A percentile compares a stretch with the other conserved stretches of the same genome.
These are phyloP conservation scores for Lepus americanus DNA, from an alignment of 2,113 vertebrate genomes.

Conservation along the genomic window DNA sequence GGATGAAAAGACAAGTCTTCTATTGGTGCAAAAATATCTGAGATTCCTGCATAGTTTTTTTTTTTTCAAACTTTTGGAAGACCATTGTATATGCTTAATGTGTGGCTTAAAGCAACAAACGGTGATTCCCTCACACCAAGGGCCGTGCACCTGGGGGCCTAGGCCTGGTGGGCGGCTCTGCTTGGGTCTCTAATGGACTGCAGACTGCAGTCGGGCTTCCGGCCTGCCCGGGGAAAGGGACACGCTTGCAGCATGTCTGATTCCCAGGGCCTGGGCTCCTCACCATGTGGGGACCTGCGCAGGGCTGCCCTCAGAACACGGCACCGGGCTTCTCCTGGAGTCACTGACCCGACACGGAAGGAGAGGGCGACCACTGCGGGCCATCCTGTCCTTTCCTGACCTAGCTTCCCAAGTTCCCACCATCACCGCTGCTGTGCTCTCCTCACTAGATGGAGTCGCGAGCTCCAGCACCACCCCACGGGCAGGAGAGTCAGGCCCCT, in stretches of 20 bases:
- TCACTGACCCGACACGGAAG: not conserved
- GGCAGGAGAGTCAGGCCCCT: not conserved
- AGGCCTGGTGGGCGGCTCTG: not conserved
- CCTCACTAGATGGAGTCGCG: not conserved
- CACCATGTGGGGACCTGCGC: not conserved
- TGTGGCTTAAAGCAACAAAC: not conserved
- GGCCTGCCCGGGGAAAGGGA: not conserved
- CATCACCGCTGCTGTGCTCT: not conserved
- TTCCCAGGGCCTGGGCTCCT: not conserved
- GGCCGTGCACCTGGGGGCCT: too few species aligned
- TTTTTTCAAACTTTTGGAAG: too few species aligned
- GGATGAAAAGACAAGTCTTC: too few species aligned
- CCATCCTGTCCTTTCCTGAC: not conserved
- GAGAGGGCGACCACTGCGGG: not conserved
- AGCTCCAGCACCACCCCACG: not conserved
- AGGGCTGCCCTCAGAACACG: not conserved
- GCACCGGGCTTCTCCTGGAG: not conserved
- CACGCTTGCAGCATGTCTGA: not conserved
- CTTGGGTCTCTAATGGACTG: not conserved
- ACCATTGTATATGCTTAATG: too few species aligned
- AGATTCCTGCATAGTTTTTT: too few species aligned
- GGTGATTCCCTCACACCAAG: not conserved
- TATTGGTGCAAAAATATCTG: too few species aligned
- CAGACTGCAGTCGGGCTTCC: not conserved
- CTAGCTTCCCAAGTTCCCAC: not conserved